Base-by-base conservation (phyloP, 2,113 vertebrate genomes). In the Rhombomys opimus region DNA sequence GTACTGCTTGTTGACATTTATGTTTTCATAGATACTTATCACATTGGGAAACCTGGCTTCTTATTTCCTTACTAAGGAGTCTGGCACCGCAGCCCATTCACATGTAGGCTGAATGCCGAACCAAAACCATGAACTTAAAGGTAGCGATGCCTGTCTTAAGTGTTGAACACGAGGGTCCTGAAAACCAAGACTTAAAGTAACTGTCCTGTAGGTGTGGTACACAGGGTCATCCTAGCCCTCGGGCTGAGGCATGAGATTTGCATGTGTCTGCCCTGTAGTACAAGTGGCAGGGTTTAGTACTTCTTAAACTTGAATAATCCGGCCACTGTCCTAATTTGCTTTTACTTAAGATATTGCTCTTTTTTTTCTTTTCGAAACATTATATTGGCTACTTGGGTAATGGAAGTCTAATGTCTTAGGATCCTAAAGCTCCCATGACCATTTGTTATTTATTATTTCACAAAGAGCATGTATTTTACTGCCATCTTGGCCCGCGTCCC, bases 271-370 rank as follows among this genome's bases (percentile, higher is more conserved):
- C 57, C 23, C 73, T 70, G 23, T 2, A 90, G 35, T 63, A 50
- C 68, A 82, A 0, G 10, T 68, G 87, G 52, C 59, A 84, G 7
- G 2, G n/a, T 90, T 95, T 92, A 95, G 35, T 93, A 63, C 85
- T 63, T 96, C 10, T 84, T 95, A 94, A 3, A 85, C 54, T 93
- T 96, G 76, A 52, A 67, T 91, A 89, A 93, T 59, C 82, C 61
- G 84, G n/a, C 87, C 81, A 81, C 32, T 94, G 7, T 68, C 25
- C 41, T 84, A 90, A 13, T 77, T 95, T 81, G 30, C 41, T 86
- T 87, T 96, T 38, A 89, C 63, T 95, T 90, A 68, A 70, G 14
- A 76, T 93, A 75, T 35, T 89, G 3, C 30, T n/a, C 6, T 52
- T 72, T 41, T 46, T 46, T 87, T 87, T n/a, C 85, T 86, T 93